Base-by-base conservation (phyloP, 2,888 invertebrate species). In the Cacoxenus indagator region DNA sequence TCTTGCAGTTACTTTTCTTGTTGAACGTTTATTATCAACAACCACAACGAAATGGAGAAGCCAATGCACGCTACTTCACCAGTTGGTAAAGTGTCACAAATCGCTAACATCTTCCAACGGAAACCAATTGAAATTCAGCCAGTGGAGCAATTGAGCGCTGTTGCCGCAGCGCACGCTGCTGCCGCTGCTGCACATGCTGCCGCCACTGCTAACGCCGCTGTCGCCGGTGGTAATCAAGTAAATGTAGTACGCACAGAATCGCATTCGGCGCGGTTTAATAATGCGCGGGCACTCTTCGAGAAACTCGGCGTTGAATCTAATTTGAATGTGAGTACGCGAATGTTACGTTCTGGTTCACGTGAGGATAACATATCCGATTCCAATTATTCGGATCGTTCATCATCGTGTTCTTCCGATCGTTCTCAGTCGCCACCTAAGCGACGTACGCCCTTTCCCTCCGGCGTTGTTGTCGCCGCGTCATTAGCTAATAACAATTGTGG, bases 201-300 rank as follows among this genome's bases (percentile, higher is more conserved):
- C 5, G 75, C 78, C 57, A 71, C 73, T 37, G 67, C 70, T 59
- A 72, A 70, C 43, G 77, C 72, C 61, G 69, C 75, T 31, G 57
- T 69, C 24, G 65, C 87, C 84, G 76, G 72, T 6, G 75, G 72
- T 1, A 76, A 75, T 17, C 91, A 92, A 81, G 93, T 93, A 46
- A 92, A 93, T 11, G 94, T 95, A 57, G 94, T 94, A 70, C 91
- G 96, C 73, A 95, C 95, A 19, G 95, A 96, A 89, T 95, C 95
- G 82, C 96, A 96, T 86, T 92, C 95, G 82, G 94, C 96, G n/a
- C 90, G 95, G 72, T 96, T 96, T 87, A 96, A 97, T 87, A 96
- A 94, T 87, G 96, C 96, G 2, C 91, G 96, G 73, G 96, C 97
- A 51, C 90, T 97, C 68, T 97, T 97, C 87, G 96, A 97, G 87